Evolutionary conservation across 2,113 vertebrate genomes (phyloP).

Genomic region (Sclerurus mexicanus): DNA sequence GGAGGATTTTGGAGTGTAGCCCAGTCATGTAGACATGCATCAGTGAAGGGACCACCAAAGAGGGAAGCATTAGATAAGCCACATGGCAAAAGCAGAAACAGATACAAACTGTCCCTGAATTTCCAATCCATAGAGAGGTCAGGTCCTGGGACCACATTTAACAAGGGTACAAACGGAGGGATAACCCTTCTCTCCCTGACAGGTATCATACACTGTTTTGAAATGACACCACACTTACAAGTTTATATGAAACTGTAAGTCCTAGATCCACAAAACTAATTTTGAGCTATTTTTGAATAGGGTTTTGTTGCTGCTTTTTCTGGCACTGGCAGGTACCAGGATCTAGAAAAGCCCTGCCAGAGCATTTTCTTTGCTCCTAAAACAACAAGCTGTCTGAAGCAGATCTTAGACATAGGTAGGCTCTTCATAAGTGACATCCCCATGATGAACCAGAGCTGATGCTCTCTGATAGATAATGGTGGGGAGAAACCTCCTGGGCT

Average conservation of each 20-base stretch:
- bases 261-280: background rate
- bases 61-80: background rate
- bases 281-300: background rate
- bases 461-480: rapidly evolving
- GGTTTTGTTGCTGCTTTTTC: background rate
- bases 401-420: background rate
- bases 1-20: background rate
- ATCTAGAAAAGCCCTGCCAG: background rate
- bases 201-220: background rate
- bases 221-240: background rate
- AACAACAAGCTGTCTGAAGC: rapidly evolving
- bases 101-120: background rate
- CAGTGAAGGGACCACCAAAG: background rate
- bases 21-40: background rate
- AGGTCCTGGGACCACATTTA: background rate
- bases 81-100: background rate
- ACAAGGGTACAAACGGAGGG: background rate
- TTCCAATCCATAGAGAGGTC: background rate
- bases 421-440: background rate
- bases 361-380: background rate
- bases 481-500: background rate
- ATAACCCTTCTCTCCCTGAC: rapidly evolving
- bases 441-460: background rate
- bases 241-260: background rate
- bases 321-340: background rate